These are phyloP conservation scores for Pristionchus japonicus DNA, from an alignment of 2,888 invertebrate species.

Conservation along the genomic window DNA sequence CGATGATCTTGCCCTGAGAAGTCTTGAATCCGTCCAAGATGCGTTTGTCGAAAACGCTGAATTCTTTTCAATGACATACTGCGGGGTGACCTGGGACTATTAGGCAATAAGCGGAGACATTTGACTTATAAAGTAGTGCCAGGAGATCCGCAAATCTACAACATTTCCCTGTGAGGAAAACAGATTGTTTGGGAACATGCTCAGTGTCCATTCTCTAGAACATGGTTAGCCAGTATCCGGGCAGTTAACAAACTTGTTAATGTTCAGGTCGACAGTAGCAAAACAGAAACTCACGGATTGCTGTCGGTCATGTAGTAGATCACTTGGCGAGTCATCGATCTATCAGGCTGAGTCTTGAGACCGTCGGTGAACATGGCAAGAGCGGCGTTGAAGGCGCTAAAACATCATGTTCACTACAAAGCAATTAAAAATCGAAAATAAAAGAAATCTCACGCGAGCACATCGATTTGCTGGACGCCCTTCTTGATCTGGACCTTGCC, in stretches of 20 bases:
- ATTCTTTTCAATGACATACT: neutral
- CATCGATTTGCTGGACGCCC: neutral
- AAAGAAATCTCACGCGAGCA: neutral
- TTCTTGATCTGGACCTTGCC: neutral
- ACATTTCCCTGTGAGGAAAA: too few species aligned
- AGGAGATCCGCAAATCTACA: too few species aligned
- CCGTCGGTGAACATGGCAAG: neutral
- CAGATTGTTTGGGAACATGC: too few species aligned
- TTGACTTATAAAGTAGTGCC: too few species aligned
- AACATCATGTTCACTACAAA: neutral
- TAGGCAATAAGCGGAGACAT: too few species aligned
- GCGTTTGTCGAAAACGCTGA: neutral
- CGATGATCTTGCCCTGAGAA: neutral
- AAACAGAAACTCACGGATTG: neutral
- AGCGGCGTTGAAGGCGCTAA: neutral
- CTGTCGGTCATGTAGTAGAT: constrained; percentile 7
- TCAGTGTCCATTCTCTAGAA: too few species aligned
- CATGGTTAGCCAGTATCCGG: too few species aligned
- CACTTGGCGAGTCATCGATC: neutral
- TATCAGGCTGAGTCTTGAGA: neutral
- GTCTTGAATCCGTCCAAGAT: neutral
- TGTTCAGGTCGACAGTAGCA: too few species aligned
- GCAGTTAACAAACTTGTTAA: too few species aligned
- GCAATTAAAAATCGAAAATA: neutral
- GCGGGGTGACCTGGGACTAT: too few species aligned